Evolutionary conservation across 2,888 invertebrate species (phyloP).

Genomic region (Caenorhabditis japonica): DNA sequence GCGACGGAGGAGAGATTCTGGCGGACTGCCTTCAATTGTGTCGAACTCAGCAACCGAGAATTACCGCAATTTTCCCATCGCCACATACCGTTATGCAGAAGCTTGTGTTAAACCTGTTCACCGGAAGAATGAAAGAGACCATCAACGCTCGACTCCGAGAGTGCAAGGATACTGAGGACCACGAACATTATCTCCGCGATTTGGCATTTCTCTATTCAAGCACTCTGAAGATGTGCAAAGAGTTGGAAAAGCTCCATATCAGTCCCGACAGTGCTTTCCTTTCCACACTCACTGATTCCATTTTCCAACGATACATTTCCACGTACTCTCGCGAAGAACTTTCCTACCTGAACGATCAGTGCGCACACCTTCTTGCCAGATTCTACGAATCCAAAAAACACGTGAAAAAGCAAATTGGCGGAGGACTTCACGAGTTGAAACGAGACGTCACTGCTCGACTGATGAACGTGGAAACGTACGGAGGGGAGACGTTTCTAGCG

Average conservation of each 20-base stretch:
- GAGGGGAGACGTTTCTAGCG: slow-evolving; percentile 93
- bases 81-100: slow-evolving; percentile 98
- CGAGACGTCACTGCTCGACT: slow-evolving; percentile 94
- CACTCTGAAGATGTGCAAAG: slow-evolving; percentile 85
- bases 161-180: slow-evolving; percentile 83
- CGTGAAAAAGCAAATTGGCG: slow-evolving; percentile 90
- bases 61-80: slow-evolving; percentile 88
- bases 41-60: slow-evolving; percentile 85
- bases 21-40: slow-evolving; percentile 90
- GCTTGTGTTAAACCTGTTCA: slow-evolving; percentile 92
- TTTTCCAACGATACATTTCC: slow-evolving; percentile 81
- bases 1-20: slow-evolving; percentile 88
- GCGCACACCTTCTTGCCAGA: slow-evolving; percentile 84
- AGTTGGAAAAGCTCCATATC: slow-evolving; percentile 85
- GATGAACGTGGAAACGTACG: slow-evolving; percentile 93
- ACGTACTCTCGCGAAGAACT: slow-evolving; percentile 81
- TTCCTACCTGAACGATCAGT: slow-evolving; percentile 86
- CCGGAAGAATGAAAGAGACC: slow-evolving; percentile 86
- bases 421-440: slow-evolving; percentile 91
- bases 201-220: slow-evolving; percentile 91
- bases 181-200: slow-evolving; percentile 90
- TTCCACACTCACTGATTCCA: slow-evolving; percentile 85
- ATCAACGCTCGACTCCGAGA: slow-evolving; percentile 85
- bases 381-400: slow-evolving; percentile 95
- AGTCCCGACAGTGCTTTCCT: slow-evolving; percentile 87